Conservation (phyloP, 2,797 vertebrate genomes). For the Psittacula echo region DNA sequence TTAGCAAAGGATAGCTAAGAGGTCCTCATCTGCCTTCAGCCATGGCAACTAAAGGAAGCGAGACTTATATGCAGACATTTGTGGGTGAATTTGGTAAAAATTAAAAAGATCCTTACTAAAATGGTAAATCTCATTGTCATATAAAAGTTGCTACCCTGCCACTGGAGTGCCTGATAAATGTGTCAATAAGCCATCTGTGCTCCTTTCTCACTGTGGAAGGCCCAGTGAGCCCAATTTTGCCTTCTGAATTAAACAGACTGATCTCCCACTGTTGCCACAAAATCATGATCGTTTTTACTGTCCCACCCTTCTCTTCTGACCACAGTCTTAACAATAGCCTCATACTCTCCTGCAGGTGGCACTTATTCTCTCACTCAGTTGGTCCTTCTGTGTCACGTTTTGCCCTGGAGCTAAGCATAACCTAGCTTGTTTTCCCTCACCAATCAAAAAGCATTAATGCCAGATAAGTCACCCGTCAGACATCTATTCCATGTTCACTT, state of each 20-base stretch:
- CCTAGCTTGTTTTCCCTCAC: background rate
- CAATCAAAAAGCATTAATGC: background rate
- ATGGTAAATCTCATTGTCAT: background rate
- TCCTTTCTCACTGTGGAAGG: background rate
- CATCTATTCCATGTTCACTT: background rate
- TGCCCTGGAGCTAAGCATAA: background rate
- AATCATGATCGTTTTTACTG: background rate
- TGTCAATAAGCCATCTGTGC: slow-evolving; percentile 28
- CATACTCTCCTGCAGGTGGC: background rate
- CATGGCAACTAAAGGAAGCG: background rate
- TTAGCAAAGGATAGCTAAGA: background rate
- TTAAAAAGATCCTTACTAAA: background rate
- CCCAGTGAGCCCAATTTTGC: background rate
- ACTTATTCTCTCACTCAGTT: background rate
- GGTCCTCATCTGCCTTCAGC: background rate
- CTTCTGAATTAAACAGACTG: background rate
- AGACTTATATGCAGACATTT: background rate
- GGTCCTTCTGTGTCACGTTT: background rate
- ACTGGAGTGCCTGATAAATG: background rate
- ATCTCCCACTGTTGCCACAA: background rate
- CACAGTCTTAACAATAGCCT: background rate
- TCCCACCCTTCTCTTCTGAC: background rate
- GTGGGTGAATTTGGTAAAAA: background rate
- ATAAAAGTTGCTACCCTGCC: background rate
- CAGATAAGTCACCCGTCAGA: background rate